Percentiles rank a stretch among this genome's conserved stretches.
Conservation (phyloP, 92 coral and sea anemone genomes). For the Virgularia gustaviana region DNA sequence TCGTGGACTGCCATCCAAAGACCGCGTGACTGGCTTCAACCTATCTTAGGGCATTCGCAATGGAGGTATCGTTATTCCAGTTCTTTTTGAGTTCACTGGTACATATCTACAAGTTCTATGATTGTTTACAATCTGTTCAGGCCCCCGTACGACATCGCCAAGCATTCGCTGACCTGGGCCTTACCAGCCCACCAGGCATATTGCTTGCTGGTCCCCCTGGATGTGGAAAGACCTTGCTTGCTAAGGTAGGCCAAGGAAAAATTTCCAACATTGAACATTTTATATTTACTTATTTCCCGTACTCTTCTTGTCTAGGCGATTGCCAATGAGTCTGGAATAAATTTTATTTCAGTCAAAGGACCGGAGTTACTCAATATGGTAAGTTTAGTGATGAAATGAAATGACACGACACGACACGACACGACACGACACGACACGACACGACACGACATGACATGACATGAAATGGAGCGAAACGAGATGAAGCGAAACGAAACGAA, state of each 20-base stretch:
- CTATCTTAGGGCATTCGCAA: no score
- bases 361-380: slow-evolving; percentile 98
- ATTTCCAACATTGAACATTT: background rate
- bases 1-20: no score
- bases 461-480: no score
- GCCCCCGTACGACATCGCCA: slow-evolving; percentile 95
- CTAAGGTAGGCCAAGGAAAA: slow-evolving; percentile 71
- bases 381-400: slow-evolving; percentile 13
- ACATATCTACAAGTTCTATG: background rate
- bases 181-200: slow-evolving; percentile 95
- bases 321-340: slow-evolving; percentile 99
- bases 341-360: slow-evolving; percentile 97
- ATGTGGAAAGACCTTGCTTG: slow-evolving; percentile 92
- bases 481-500: no score
- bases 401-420: background rate
- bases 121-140: slow-evolving; percentile 34
- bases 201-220: slow-evolving; percentile 99
- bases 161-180: slow-evolving; percentile 84
- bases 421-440: no score
- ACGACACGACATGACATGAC: no score
- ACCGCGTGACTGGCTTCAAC: no score
- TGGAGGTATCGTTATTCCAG: no score
- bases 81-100: no score
- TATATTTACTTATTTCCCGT: background rate
- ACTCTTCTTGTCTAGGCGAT: slow-evolving; percentile 63